phyloP scores from a whole-genome alignment of 2,113 vertebrate genomes.

The Dolichotis patagonum region DNA sequence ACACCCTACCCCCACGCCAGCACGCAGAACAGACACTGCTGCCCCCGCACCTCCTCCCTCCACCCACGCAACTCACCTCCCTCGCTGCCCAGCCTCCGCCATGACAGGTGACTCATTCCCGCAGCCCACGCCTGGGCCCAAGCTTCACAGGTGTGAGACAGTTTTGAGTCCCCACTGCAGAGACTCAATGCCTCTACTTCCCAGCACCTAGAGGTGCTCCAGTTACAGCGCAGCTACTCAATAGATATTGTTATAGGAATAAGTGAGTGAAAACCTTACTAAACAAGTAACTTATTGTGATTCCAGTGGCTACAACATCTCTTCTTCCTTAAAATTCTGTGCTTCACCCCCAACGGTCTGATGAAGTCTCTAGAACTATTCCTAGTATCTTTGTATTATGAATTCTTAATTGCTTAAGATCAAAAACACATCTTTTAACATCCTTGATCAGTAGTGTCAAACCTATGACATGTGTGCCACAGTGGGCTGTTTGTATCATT shows the following conservation, averaged over 20 bases:
- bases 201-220: neutral
- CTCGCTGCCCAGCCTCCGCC: too few species aligned
- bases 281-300: neutral
- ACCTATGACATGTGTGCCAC: neutral
- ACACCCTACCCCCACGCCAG: fast-evolving
- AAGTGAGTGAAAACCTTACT: neutral
- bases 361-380: neutral
- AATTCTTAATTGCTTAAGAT: neutral
- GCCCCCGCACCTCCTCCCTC: fast-evolving
- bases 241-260: neutral
- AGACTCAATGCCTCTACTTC: too few species aligned
- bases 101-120: neutral
- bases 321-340: neutral
- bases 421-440: neutral
- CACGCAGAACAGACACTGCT: fast-evolving
- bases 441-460: too few species aligned
- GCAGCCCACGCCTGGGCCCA: fast-evolving
- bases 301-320: neutral
- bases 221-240: neutral
- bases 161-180: neutral
- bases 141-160: neutral
- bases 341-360: neutral
- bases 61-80: fast-evolving
- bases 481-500: neutral
- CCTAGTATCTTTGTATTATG: neutral